Conservation (phyloP, 2,888 invertebrate genomes). For the Cylindroiulus punctatus region DNA sequence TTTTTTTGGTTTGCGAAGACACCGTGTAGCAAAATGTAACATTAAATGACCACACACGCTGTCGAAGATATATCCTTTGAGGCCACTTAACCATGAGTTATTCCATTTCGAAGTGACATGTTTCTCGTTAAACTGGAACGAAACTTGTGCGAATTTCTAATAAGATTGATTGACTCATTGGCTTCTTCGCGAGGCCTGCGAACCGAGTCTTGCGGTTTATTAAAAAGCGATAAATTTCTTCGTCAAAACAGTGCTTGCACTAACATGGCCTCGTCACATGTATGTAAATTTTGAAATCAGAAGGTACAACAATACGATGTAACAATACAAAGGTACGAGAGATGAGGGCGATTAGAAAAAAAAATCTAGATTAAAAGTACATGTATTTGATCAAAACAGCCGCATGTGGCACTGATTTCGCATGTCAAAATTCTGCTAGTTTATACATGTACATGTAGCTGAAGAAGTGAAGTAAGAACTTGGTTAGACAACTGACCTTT, state of each 20-base stretch:
- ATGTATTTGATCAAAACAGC: background rate
- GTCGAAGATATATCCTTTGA: slow-evolving; percentile 11
- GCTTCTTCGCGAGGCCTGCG: background rate
- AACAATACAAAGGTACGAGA: too few relatives aligned
- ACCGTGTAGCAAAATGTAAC: background rate
- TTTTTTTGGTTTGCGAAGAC: background rate
- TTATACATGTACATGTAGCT: too few relatives aligned
- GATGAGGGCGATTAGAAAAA: background rate
- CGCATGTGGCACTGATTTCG: background rate
- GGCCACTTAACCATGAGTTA: slow-evolving; percentile 19
- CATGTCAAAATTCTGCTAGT: background rate
- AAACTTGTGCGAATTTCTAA: background rate
- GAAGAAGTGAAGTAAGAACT: too few relatives aligned
- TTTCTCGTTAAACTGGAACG: slow-evolving; percentile 5
- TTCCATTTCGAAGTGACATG: background rate
- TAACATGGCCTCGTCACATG: background rate
- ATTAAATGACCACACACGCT: slow-evolving; percentile 27
- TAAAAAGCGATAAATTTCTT: background rate
- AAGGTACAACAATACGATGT: background rate
- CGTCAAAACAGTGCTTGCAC: background rate
- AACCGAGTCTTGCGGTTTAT: background rate
- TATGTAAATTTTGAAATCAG: background rate
- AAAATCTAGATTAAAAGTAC: background rate
- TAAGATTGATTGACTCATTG: slow-evolving; percentile 5
- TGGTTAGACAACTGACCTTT: too few relatives aligned